Evolutionary conservation across 30 jellyfish, hydroid and myxozoan genomes (phyloP), one percentile per base, ranked within the genome.

Genomic region (Hydra vulgaris): DNA sequence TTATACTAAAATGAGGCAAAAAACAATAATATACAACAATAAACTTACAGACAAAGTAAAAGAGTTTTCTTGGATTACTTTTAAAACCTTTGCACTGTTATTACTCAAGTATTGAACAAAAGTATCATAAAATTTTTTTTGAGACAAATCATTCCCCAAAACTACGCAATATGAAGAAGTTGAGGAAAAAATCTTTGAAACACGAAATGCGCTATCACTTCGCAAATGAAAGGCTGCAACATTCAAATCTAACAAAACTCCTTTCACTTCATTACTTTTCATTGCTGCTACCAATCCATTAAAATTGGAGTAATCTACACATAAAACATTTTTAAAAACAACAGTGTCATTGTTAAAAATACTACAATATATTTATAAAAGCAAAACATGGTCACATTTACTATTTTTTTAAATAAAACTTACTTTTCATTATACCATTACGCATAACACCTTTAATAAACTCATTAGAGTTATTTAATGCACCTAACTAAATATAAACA

Each of bases 171-270:
- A 91, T 4, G 96, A 87, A 27, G 80, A 72, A 7, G 88, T 78
- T 0, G 95, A 23, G 21, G 73, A 53, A 15, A 91, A 21, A 19
- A 91, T 86, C 52, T 91, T 91, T 81, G 86, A 86, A 26, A 91
- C 98, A 8, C 98, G 89, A 26, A 83, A 73, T 16, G 84, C 83
- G 8, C 56, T 84, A 18, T 72, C 17, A 15, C 54, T 25, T 68
- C 61, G 69, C 0, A 84, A 85, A 15, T 83, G 90, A 68, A 86
- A 94, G 1, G 96, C 98, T 18, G 96, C 96, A 17, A 91, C 98
- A 77, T 82, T 82, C 1, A 96, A 53, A 74, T 91, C 98, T 71
- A 91, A 55, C 27, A 91, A 93, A 0, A 73, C 77, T 15, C 95
- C 98, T 54, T 86, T 71, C 72, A 91, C 85, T 15, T 80, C 85